These are phyloP conservation scores for Crossaster papposus DNA, from an alignment of 53 echinoderm and acorn worm genomes.

Conservation along the genomic window DNA sequence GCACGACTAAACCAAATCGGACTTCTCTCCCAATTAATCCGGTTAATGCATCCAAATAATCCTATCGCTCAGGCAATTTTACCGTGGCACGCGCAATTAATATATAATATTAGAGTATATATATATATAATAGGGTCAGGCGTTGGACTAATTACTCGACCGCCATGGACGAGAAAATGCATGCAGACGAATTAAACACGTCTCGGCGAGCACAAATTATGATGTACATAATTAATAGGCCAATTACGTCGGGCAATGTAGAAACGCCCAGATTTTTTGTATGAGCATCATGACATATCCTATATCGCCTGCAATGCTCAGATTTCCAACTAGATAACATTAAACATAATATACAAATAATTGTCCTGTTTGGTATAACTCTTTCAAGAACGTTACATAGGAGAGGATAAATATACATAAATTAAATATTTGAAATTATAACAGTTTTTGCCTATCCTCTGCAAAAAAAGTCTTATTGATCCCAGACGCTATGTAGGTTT, in stretches of 20 bases:
- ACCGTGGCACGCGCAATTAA: not conserved
- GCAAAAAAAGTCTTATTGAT: too few relatives aligned
- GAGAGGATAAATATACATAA: too few relatives aligned
- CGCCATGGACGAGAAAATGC: not conserved
- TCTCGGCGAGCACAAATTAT: not conserved
- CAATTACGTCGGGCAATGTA: not conserved
- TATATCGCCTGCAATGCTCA: not conserved
- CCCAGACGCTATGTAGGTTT: too few relatives aligned
- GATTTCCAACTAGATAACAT: too few relatives aligned
- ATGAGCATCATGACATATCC: not conserved
- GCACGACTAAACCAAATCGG: not conserved
- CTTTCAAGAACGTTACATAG: too few relatives aligned
- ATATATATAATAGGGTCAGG: not conserved
- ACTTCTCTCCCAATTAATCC: slow-evolving; percentile 2
- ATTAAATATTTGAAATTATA: too few relatives aligned
- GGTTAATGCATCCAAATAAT: slow-evolving; percentile 5
- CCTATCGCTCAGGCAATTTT: not conserved
- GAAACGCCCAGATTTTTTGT: not conserved
- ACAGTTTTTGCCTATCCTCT: too few relatives aligned
- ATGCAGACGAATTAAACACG: not conserved
- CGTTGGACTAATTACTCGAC: not conserved
- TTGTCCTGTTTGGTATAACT: too few relatives aligned
- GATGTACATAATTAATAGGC: not conserved
- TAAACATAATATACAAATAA: too few relatives aligned
- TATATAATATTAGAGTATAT: too few relatives aligned